phyloP scores from a whole-genome alignment of 2,888 invertebrate genomes.

The Apamea monoglypha region DNA sequence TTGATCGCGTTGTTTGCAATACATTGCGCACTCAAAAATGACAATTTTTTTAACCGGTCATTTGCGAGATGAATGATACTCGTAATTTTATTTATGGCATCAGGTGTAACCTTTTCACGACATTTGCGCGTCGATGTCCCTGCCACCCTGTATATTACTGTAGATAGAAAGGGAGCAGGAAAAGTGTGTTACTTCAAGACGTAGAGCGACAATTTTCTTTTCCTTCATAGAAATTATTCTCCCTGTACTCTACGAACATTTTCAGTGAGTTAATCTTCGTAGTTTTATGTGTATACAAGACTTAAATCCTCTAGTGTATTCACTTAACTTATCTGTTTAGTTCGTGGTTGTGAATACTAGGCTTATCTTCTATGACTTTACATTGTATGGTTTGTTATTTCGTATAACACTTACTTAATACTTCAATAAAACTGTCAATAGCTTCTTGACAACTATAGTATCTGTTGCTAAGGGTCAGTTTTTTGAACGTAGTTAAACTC shows the following conservation, averaged over 20 bases:
- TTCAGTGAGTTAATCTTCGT: neutral
- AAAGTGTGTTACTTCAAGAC: neutral
- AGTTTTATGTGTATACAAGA: neutral
- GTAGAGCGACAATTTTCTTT: neutral
- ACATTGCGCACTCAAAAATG: too few species aligned
- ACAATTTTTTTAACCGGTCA: too few species aligned
- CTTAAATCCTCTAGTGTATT: neutral
- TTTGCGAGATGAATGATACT: too few species aligned
- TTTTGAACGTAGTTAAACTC: too few species aligned
- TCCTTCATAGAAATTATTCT: neutral
- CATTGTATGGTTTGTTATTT: neutral
- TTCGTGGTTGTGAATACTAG: neutral
- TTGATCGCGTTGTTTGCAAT: too few species aligned
- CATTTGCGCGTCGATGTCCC: too few species aligned
- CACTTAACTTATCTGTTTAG: neutral
- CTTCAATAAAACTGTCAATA: neutral
- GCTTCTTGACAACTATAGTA: neutral
- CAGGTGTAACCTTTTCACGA: too few species aligned
- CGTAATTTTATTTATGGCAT: too few species aligned
- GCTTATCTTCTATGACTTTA: neutral
- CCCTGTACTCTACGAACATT: neutral
- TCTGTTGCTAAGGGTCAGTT: neutral
- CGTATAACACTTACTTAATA: too few species aligned
- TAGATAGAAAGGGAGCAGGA: neutral
- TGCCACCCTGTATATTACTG: too few species aligned